A percentile compares a stretch with the other conserved stretches of the same genome.
phyloP scores from a whole-genome alignment of 1,140 invertebrate genomes.

The Zelostemma sp. region DNA sequence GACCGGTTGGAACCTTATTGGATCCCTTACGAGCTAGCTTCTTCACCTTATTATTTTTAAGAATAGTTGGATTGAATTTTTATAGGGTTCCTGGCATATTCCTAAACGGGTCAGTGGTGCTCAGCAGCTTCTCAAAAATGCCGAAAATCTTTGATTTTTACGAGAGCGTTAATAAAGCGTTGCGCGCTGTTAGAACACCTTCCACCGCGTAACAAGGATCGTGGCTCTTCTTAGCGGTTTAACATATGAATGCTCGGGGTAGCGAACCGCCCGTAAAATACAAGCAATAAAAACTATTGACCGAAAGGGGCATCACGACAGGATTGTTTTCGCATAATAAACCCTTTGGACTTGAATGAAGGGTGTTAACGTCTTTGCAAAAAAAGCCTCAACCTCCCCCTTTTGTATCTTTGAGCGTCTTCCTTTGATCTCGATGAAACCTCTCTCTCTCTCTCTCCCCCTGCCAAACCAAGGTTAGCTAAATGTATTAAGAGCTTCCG shows the following conservation, averaged over 20 bases:
- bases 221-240: not conserved
- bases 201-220: conserved; percentile 39
- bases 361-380: conserved; percentile 10
- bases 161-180: conserved; percentile 37
- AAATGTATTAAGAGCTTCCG: too few species aligned
- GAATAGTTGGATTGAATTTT: conserved; percentile 55
- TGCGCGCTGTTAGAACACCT: conserved; percentile 31
- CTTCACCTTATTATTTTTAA: conserved; percentile 57
- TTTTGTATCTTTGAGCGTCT: not conserved
- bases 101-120: conserved; percentile 42
- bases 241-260: conserved; percentile 3
- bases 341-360: not conserved
- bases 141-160: conserved; percentile 33
- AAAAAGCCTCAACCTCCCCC: conserved; percentile 6
- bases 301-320: not conserved
- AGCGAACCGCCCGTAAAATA: conserved; percentile 1
- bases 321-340: conserved; percentile 7
- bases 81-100: conserved; percentile 52
- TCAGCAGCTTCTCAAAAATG: conserved; percentile 20
- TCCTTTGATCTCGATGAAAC: conserved; percentile 4
- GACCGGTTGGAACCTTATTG: conserved; percentile 34
- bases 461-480: too few species aligned
- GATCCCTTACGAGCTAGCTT: conserved; percentile 42
- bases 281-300: conserved; percentile 4
- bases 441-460: too few species aligned